Conservation (phyloP, 2,888 invertebrate genomes). For the Blera fallax region DNA sequence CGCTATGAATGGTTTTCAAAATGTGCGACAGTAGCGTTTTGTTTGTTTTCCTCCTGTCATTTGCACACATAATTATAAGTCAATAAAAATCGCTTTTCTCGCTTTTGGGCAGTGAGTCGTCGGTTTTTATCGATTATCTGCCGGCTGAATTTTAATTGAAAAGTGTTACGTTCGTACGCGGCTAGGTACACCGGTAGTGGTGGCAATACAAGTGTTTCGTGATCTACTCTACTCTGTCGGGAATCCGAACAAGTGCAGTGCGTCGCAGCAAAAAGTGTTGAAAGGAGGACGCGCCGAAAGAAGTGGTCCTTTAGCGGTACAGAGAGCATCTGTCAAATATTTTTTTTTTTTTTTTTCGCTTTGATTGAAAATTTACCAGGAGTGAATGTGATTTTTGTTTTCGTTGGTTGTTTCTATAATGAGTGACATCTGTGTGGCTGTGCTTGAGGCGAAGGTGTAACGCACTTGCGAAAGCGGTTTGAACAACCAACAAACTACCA, state of each 20-base stretch:
- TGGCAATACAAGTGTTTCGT: slow-evolving; percentile 41
- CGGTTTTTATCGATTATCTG: slow-evolving; percentile 49
- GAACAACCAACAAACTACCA: background rate
- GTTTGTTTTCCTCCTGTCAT: slow-evolving; percentile 54
- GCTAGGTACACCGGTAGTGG: background rate
- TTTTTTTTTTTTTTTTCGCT: too few relatives aligned
- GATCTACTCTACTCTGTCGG: slow-evolving; percentile 53
- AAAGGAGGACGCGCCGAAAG: background rate
- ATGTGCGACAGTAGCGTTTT: slow-evolving; percentile 24
- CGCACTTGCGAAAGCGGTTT: slow-evolving; percentile 32
- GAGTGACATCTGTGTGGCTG: background rate
- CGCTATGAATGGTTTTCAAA: background rate
- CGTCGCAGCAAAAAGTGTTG: background rate
- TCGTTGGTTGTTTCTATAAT: slow-evolving; percentile 23
- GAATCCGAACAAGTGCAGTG: slow-evolving; percentile 65
- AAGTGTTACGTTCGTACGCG: slow-evolving; percentile 35
- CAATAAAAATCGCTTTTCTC: slow-evolving; percentile 48
- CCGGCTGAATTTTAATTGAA: slow-evolving; percentile 66
- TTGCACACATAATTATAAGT: slow-evolving; percentile 58
- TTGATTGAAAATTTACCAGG: background rate
- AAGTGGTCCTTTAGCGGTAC: background rate
- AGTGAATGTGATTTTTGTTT: slow-evolving; percentile 45
- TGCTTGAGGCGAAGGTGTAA: slow-evolving; percentile 41
- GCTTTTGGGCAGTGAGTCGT: slow-evolving; percentile 43
- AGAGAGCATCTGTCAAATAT: slow-evolving; percentile 10